phyloP scores from a whole-genome alignment of 2,888 invertebrate species.

The Candidula unifasciata region DNA sequence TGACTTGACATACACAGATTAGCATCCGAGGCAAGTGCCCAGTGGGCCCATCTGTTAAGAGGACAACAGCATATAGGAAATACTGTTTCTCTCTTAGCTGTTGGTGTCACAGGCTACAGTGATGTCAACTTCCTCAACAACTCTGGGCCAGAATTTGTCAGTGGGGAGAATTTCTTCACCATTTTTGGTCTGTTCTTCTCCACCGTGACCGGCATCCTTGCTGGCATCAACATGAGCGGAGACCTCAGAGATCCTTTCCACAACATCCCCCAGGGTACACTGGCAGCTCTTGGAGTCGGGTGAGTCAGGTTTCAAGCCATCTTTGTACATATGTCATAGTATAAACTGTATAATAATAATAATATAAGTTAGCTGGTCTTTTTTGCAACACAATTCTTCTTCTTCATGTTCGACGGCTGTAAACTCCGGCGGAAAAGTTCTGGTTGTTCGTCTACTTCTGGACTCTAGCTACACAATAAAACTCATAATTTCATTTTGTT shows the following conservation, averaged over 20 bases:
- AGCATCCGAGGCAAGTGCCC: background rate
- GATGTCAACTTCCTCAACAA: conserved; percentile 88
- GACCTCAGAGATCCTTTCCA: conserved; percentile 93
- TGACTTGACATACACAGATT: background rate
- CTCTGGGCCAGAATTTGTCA: conserved; percentile 87
- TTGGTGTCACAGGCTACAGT: conserved; percentile 92
- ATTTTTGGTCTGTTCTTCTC: conserved; percentile 99
- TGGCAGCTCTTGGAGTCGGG: conserved; percentile 94
- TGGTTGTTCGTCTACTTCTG: too few species aligned
- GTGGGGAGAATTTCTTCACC: conserved; percentile 93
- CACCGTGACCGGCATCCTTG: conserved; percentile 95
- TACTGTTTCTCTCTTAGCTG: conserved; percentile 81
- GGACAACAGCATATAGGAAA: background rate
- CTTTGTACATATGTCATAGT: background rate
- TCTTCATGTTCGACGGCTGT: too few species aligned
- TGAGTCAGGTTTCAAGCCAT: conserved; percentile 75
- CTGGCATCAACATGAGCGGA: conserved; percentile 99
- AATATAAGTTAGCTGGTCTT: too few species aligned
- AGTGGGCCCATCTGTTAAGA: too few species aligned
- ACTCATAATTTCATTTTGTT: too few species aligned
- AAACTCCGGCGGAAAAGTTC: too few species aligned
- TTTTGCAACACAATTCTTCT: too few species aligned
- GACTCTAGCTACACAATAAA: too few species aligned
- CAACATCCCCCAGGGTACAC: conserved; percentile 95
- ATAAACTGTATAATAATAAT: too few species aligned